Percentiles rank a stretch among this genome's conserved stretches.
These are phyloP conservation scores for Pristionchus japonicus DNA, from an alignment of 2,888 invertebrate genomes.

Conservation along the genomic window DNA sequence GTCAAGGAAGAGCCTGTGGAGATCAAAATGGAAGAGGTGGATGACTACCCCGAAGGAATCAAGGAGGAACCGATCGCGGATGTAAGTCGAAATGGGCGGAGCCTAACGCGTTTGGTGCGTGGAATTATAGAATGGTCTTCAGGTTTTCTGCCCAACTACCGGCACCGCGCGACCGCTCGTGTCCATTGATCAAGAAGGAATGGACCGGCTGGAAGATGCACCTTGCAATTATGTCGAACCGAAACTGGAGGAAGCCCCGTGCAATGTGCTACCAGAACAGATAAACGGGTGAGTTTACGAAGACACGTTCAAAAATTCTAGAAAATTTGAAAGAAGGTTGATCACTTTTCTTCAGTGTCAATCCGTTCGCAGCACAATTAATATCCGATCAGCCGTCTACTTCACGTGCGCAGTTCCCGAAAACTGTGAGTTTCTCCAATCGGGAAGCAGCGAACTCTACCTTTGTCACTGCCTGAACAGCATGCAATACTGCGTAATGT, in stretches of 20 bases:
- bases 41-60: not conserved
- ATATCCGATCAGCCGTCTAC: not conserved
- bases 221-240: not conserved
- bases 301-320: no score
- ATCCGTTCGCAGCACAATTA: not conserved
- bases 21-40: not conserved
- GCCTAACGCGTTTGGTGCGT: no score
- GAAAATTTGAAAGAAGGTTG: no score
- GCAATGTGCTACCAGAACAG: not conserved
- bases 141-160: no score
- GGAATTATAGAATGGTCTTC: no score
- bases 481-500: no score
- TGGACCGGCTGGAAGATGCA: not conserved
- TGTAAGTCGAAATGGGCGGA: not conserved
- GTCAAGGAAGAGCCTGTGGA: not conserved
- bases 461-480: no score
- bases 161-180: no score
- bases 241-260: not conserved
- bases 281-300: no score
- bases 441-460: no score
- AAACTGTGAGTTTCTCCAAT: not conserved
- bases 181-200: no score
- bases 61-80: not conserved
- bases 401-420: no score
- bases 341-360: not conserved